These are phyloP conservation scores for Luperina testacea DNA, from an alignment of 2,888 invertebrate genomes.

Conservation along the genomic window DNA sequence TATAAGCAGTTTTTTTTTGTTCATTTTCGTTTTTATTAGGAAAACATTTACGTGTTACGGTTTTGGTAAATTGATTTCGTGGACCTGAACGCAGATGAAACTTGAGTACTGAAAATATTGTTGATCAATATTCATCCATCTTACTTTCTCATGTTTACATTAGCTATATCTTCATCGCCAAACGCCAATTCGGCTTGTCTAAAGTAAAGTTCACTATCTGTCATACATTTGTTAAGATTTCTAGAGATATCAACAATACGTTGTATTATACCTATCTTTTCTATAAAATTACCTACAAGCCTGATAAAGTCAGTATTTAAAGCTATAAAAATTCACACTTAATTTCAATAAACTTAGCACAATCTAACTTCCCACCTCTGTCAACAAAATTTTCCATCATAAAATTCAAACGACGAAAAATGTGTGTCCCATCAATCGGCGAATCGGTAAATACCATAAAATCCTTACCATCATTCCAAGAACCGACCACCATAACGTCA, in stretches of 20 bases:
- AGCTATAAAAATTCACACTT: slow-evolving; percentile 8
- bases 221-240: background rate
- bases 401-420: slow-evolving; percentile 69
- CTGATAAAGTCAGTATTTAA: background rate
- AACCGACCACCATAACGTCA: slow-evolving; percentile 89
- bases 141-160: background rate
- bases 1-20: slow-evolving; percentile 67
- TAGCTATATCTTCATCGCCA: background rate
- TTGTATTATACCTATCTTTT: background rate
- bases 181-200: too few relatives aligned
- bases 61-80: slow-evolving; percentile 17
- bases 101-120: background rate
- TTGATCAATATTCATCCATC: background rate
- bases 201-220: background rate
- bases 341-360: slow-evolving; percentile 9
- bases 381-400: slow-evolving; percentile 54
- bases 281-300: background rate
- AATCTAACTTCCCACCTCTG: slow-evolving; percentile 30
- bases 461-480: slow-evolving; percentile 84
- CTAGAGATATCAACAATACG: background rate
- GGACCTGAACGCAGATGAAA: background rate
- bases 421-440: slow-evolving; percentile 78
- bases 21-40: slow-evolving; percentile 66
- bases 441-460: slow-evolving; percentile 86
- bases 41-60: slow-evolving; percentile 57